phyloP scores from a whole-genome alignment of 1,140 invertebrate genomes.

The Drosophila subobscura region DNA sequence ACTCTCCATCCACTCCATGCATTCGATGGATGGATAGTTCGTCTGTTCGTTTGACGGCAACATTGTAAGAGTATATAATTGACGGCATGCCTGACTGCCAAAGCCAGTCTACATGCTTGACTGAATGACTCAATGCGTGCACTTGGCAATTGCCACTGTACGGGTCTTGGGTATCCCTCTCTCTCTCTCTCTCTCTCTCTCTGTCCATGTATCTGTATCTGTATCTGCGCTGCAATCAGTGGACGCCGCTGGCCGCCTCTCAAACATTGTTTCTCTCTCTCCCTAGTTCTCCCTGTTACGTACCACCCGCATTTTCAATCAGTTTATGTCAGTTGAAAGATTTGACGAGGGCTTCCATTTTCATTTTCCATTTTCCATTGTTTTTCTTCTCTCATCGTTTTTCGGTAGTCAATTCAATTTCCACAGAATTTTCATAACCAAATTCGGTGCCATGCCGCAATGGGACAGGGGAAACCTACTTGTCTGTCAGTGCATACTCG shows the following conservation, averaged over 20 bases:
- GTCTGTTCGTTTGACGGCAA: conserved; percentile 53
- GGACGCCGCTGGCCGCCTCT: conserved; percentile 21
- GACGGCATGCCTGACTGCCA: conserved; percentile 13
- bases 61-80: conserved; percentile 71
- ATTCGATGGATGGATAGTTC: neutral
- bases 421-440: conserved; percentile 51
- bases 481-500: conserved; percentile 26
- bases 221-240: conserved; percentile 38
- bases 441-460: conserved; percentile 4
- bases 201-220: conserved; percentile 2
- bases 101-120: conserved; percentile 15
- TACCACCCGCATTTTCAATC: conserved; percentile 68
- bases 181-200: conserved; percentile 16
- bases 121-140: conserved; percentile 59
- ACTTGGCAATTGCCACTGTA: conserved; percentile 63
- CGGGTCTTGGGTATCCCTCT: neutral
- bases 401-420: conserved; percentile 74
- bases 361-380: conserved; percentile 14
- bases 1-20: no score
- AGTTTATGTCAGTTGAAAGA: conserved; percentile 60
- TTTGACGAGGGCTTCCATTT: conserved; percentile 55
- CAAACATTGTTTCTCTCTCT: conserved; percentile 3
- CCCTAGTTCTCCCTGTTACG: neutral
- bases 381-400: conserved; percentile 26
- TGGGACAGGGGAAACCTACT: conserved; percentile 4